These are phyloP conservation scores for Oreochromis aureus DNA, from an alignment of 2,113 vertebrate genomes.

Conservation along the genomic window DNA sequence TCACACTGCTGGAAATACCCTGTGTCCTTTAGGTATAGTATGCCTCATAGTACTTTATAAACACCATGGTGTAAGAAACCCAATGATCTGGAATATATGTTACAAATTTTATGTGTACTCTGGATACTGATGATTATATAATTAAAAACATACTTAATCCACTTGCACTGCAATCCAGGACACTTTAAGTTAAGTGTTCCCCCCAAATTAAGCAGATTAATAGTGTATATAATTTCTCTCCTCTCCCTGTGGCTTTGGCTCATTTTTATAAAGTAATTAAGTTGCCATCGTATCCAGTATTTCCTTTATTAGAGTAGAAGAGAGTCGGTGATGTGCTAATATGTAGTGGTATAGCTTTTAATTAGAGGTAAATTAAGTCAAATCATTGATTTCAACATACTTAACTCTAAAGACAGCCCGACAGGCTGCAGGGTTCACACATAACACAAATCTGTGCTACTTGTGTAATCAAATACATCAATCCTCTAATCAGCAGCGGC, in stretches of 20 bases:
- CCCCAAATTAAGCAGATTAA: background rate
- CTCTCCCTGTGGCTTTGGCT: background rate
- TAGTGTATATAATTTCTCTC: background rate
- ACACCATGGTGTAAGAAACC: background rate
- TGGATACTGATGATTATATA: background rate
- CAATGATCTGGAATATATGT: background rate
- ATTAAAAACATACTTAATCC: background rate
- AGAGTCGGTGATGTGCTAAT: background rate
- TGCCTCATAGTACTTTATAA: background rate
- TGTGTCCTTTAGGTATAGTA: background rate
- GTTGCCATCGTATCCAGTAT: background rate
- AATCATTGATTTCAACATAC: background rate
- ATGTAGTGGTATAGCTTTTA: background rate
- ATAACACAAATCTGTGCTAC: background rate
- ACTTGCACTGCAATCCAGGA: background rate
- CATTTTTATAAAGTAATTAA: slow-evolving; percentile 8
- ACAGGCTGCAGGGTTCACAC: background rate
- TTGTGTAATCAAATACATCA: background rate
- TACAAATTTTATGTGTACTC: background rate
- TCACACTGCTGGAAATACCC: background rate
- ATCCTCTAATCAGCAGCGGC: background rate
- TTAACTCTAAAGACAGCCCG: background rate
- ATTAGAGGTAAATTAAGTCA: background rate
- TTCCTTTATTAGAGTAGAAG: background rate
- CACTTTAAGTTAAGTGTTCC: background rate